Conservation (phyloP, 2,113 vertebrate species). For the Xiphophorus hellerii region DNA sequence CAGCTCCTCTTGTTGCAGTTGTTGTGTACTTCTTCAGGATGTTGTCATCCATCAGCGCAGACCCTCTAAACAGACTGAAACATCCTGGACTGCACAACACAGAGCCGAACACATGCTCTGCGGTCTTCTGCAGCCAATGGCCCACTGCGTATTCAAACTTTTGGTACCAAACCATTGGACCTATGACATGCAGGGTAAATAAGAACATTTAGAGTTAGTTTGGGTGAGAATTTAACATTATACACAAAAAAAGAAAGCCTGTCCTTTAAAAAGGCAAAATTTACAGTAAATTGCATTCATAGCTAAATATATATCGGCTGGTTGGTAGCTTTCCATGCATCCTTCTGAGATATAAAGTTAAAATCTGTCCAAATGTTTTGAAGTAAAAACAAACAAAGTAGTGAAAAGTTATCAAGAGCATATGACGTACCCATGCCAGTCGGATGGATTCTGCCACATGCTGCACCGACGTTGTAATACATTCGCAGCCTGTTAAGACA, state of each 20-base stretch:
- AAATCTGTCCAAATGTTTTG: neutral
- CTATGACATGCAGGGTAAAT: constrained; percentile 44
- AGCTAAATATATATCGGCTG: too few relatives aligned
- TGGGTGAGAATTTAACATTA: too few relatives aligned
- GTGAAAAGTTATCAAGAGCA: neutral
- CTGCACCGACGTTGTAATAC: constrained; percentile 82
- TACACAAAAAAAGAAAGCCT: neutral
- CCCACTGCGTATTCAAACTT: constrained; percentile 87
- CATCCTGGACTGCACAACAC: constrained; percentile 86
- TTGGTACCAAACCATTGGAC: constrained; percentile 88
- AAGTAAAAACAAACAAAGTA: constrained; percentile 3
- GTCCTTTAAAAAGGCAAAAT: neutral
- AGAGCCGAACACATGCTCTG: constrained; percentile 84
- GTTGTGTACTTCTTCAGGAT: constrained; percentile 83
- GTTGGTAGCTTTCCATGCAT: neutral
- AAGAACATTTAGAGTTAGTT: neutral
- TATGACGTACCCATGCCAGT: constrained; percentile 82
- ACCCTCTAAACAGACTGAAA: constrained; percentile 84
- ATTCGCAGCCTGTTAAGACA: constrained; percentile 74
- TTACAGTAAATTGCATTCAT: neutral
- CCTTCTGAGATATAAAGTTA: too few relatives aligned
- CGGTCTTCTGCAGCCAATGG: constrained; percentile 86
- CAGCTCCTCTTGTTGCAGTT: constrained; percentile 72
- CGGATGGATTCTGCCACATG: constrained; percentile 86
- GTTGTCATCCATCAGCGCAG: constrained; percentile 84